A percentile compares a stretch with the other conserved stretches of the same genome.
These are phyloP conservation scores for Gymnogyps californianus DNA, from an alignment of 2,113 vertebrate genomes.

Conservation along the genomic window DNA sequence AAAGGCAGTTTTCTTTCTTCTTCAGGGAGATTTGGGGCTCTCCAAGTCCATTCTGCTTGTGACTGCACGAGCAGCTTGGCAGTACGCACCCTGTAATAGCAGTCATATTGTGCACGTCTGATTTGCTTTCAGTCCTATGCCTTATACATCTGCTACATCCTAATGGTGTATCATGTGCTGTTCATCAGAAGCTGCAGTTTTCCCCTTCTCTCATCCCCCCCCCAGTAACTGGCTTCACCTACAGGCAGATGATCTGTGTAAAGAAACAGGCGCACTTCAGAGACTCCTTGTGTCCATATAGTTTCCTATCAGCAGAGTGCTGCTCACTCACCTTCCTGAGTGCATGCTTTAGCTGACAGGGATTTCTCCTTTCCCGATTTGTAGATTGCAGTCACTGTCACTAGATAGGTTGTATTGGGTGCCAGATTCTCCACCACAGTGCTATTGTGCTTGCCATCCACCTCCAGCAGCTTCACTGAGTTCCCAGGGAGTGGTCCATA, in stretches of 20 bases:
- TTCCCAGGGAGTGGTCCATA: slow-evolving; percentile 82
- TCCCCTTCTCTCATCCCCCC: background rate
- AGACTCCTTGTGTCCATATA: accelerated
- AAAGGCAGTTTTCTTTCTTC: background rate
- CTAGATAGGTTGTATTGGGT: slow-evolving; percentile 87
- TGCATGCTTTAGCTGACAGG: slow-evolving; percentile 90
- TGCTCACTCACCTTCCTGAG: slow-evolving; percentile 75
- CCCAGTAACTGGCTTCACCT: background rate
- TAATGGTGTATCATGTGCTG: background rate
- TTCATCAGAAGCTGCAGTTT: background rate
- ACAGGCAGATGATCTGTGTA: background rate
- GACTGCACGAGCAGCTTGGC: background rate
- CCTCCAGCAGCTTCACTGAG: slow-evolving; percentile 60
- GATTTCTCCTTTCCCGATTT: slow-evolving; percentile 83
- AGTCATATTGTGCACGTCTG: accelerated
- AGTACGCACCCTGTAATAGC: accelerated
- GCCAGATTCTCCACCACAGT: slow-evolving; percentile 83
- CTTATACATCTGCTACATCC: background rate
- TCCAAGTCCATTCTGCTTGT: background rate
- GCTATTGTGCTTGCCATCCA: slow-evolving; percentile 76
- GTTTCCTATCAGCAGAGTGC: background rate
- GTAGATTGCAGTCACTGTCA: slow-evolving; percentile 85
- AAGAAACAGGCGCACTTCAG: background rate
- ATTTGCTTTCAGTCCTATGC: background rate
- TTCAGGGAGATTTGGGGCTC: background rate